Conservation (phyloP, 1,140 invertebrate species). For the Euwallacea similis region DNA sequence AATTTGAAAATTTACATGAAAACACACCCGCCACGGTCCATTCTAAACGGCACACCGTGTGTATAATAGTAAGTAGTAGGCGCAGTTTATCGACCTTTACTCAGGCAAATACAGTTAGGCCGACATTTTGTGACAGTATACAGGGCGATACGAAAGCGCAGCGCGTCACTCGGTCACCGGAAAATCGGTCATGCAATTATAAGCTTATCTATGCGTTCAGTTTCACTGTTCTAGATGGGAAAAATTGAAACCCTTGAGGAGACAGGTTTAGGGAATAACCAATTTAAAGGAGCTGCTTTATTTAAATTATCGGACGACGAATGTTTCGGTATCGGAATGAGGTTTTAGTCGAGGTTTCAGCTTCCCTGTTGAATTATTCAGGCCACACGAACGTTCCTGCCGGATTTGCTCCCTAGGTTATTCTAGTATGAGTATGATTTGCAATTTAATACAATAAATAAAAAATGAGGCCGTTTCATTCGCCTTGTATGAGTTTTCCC, state of each 20-base stretch:
- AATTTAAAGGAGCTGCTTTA: not conserved
- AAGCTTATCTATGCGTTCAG: not conserved
- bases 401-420: too few species aligned
- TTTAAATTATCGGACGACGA: constrained; percentile 2
- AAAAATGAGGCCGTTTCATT: too few species aligned
- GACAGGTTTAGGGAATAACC: too few species aligned
- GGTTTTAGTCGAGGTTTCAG: not conserved
- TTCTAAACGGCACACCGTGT: not conserved
- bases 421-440: too few species aligned
- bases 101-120: constrained; percentile 34
- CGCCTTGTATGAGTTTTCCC: too few species aligned
- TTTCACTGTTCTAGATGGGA: not conserved
- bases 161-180: constrained; percentile 17
- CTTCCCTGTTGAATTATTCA: constrained; percentile 2
- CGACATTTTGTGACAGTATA: constrained; percentile 35
- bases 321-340: constrained; percentile 6
- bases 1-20: not conserved
- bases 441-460: too few species aligned
- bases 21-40: not conserved
- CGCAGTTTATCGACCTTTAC: constrained; percentile 34
- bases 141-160: constrained; percentile 27
- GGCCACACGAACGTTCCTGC: too few species aligned
- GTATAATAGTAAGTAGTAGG: constrained; percentile 14
- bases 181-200: constrained; percentile 14
- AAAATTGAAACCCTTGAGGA: too few species aligned